These are phyloP conservation scores for Prinia subflava DNA, from an alignment of 2,113 vertebrate species.

Conservation along the genomic window DNA sequence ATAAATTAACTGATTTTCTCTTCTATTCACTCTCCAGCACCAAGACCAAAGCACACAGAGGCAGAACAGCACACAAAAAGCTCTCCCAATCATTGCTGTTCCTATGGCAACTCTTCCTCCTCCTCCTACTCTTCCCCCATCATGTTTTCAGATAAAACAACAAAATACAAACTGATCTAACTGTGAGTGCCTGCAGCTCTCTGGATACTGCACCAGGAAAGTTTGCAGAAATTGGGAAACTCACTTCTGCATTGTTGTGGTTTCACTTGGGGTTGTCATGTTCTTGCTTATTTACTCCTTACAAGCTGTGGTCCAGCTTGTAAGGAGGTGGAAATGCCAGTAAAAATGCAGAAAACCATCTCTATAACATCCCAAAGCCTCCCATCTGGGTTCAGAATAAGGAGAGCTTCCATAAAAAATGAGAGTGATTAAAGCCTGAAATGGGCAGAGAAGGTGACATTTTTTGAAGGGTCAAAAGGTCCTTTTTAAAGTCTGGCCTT, in stretches of 20 bases:
- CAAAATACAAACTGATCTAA: constrained; percentile 35
- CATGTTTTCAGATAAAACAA: constrained; percentile 44
- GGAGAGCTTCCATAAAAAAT: neutral
- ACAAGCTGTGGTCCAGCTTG: neutral
- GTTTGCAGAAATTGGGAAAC: neutral
- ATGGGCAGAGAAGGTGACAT: neutral
- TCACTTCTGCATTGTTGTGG: neutral
- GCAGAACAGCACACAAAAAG: constrained; percentile 7
- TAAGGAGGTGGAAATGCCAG: neutral
- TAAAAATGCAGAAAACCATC: neutral
- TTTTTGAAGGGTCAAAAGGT: neutral
- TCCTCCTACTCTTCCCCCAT: constrained; percentile 31
- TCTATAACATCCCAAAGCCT: neutral
- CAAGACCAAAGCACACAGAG: neutral
- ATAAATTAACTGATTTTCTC: neutral
- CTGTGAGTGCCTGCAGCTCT: neutral
- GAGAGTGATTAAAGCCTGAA: neutral
- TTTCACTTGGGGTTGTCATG: neutral
- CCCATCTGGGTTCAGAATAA: neutral
- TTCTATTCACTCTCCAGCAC: neutral
- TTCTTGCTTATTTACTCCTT: neutral
- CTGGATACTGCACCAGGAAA: neutral
- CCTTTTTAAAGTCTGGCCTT: neutral
- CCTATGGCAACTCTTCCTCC: constrained; percentile 60
- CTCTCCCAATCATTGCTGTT: constrained; percentile 38